A percentile compares a stretch with the other conserved stretches of the same genome.
These are phyloP conservation scores for Stictonetta naevosa DNA, from an alignment of 2,113 vertebrate species.

Conservation along the genomic window DNA sequence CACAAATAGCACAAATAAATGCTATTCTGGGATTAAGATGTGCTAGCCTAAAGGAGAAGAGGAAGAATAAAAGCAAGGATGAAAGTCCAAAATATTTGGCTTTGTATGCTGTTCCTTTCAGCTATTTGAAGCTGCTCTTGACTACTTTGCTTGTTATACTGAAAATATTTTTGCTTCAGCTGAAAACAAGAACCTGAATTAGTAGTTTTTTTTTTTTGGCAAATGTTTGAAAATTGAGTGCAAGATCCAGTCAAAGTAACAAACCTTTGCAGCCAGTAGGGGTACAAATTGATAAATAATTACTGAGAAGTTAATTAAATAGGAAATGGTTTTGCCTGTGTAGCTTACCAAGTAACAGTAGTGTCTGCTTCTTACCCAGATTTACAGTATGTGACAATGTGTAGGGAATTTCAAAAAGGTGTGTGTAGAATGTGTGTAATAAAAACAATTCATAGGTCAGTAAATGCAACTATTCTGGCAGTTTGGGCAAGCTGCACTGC, in stretches of 20 bases:
- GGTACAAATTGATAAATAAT: background rate
- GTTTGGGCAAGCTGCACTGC: background rate
- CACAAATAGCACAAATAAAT: background rate
- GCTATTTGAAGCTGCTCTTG: constrained; percentile 4
- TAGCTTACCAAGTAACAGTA: background rate
- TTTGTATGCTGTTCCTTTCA: background rate
- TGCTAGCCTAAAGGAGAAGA: background rate
- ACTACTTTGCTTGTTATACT: background rate
- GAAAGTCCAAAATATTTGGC: background rate
- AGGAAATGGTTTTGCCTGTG: background rate
- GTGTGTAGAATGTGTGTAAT: background rate
- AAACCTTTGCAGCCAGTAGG: background rate
- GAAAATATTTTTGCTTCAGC: background rate
- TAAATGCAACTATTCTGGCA: background rate
- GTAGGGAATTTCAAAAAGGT: background rate
- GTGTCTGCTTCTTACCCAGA: background rate
- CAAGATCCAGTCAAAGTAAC: background rate
- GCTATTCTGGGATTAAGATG: background rate
- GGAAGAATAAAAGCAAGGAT: background rate
- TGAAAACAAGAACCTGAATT: background rate
- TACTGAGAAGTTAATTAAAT: background rate
- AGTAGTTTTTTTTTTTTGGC: background rate
- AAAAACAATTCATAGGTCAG: background rate
- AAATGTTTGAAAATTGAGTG: background rate
- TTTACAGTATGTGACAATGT: background rate